Conservation (phyloP, 2,888 invertebrate genomes). For the Coenonympha arcania region DNA sequence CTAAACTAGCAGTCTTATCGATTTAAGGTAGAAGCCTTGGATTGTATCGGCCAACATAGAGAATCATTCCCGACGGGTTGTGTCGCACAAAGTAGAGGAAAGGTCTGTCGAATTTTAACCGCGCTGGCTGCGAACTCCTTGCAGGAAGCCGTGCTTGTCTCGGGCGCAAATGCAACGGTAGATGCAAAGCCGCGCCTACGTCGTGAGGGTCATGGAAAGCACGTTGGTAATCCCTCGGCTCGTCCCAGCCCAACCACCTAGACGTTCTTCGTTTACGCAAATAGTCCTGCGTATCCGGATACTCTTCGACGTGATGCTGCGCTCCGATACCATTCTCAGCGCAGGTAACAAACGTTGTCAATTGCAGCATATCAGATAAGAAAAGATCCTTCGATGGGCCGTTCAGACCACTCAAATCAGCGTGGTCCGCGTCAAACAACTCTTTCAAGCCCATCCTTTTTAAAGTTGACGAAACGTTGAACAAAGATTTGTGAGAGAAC, state of each 20-base stretch:
- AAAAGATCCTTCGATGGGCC: slow-evolving; percentile 85
- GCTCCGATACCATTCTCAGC: slow-evolving; percentile 82
- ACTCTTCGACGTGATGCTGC: slow-evolving; percentile 86
- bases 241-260: slow-evolving; percentile 69
- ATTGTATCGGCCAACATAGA: slow-evolving; percentile 91
- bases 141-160: slow-evolving; percentile 82
- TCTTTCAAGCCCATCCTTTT: slow-evolving; percentile 87
- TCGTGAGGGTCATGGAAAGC: slow-evolving; percentile 80
- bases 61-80: slow-evolving; percentile 91
- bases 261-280: slow-evolving; percentile 54
- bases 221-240: slow-evolving; percentile 78
- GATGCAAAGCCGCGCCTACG: slow-evolving; percentile 66
- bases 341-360: slow-evolving; percentile 88
- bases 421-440: slow-evolving; percentile 81
- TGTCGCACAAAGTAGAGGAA: slow-evolving; percentile 92
- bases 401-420: slow-evolving; percentile 87
- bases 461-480: slow-evolving; percentile 85
- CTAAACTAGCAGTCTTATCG: slow-evolving; percentile 68
- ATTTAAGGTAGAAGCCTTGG: slow-evolving; percentile 83
- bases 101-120: slow-evolving; percentile 88
- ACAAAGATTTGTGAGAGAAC: slow-evolving; percentile 86
- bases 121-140: slow-evolving; percentile 75
- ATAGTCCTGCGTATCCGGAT: slow-evolving; percentile 78
- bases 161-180: slow-evolving; percentile 80
- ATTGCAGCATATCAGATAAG: slow-evolving; percentile 87